These are phyloP conservation scores for Dendrocopos noguchii DNA, from an alignment of 2,113 vertebrate genomes.

Conservation along the genomic window DNA sequence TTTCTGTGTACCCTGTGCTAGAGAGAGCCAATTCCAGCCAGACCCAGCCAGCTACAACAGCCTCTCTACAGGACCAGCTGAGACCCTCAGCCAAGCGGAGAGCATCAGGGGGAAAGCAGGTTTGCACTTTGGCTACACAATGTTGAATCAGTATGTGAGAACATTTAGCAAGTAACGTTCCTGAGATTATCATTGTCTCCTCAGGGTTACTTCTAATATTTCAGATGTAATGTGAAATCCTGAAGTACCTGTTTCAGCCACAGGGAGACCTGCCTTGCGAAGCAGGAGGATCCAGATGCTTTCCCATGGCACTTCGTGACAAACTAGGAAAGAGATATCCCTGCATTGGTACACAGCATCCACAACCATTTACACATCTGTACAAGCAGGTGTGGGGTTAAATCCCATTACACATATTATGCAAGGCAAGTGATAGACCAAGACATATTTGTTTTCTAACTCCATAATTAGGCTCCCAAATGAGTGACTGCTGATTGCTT, in stretches of 20 bases:
- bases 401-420: not conserved
- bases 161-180: not conserved
- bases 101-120: too few species aligned
- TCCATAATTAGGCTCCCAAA: slow-evolving; percentile 60
- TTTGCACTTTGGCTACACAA: not conserved
- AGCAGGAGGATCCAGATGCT: not conserved
- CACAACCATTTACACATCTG: not conserved
- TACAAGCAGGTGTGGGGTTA: slow-evolving; percentile 19
- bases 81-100: too few species aligned
- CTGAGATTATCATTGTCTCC: not conserved
- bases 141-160: not conserved
- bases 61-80: too few species aligned
- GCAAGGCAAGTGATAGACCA: slow-evolving; percentile 42
- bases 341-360: not conserved
- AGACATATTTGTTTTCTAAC: slow-evolving; percentile 43
- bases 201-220: not conserved
- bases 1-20: not conserved
- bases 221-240: not conserved
- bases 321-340: not conserved
- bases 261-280: not conserved
- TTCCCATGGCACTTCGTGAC: not conserved
- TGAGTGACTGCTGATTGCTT: slow-evolving; percentile 60
- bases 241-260: not conserved
- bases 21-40: too few species aligned
- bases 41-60: too few species aligned